Evolutionary conservation across 2,888 invertebrate genomes (phyloP), one percentile per base, ranked within the genome.

Genomic region (Luffia ferchaultella): DNA sequence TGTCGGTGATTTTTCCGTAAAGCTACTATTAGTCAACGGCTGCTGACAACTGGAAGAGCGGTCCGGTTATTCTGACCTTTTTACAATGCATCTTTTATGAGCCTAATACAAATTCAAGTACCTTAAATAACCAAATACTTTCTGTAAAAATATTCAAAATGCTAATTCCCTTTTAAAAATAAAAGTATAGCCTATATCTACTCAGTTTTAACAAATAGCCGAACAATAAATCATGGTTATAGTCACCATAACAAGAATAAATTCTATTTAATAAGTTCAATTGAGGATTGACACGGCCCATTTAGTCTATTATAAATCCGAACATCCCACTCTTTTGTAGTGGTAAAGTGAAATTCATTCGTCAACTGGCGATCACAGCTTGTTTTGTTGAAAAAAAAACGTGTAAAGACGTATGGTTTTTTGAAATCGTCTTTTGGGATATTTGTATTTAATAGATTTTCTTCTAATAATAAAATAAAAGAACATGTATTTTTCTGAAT

Each of bases 191-290:
- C 20, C 16, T 46, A 12, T 15, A 48, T 48, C 18, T 48, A 42
- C 15, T 2, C 54, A 48, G 48, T 45, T 45, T 7, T 12, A 43
- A 51, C 49, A 56, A 56, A 57, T 57, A 55, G 60, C 58, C 58
- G 54, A 56, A 57, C 59, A 62, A 75, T 76, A 72, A 73, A 60
- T 76, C 70, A 71, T 68, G 57, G 58, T 76, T 67, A 49, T 18
- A 1, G 40, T 66, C 57, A 55, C 58, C 55, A 61, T 59, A 61
- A 61, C 63, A 60, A 64, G 55, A 64, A 62, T 68, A 68, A 68
- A 73, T 73, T 67, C 52, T 63, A 65, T 67, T 70, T 70, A 75
- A 75, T 75, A 73, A 73, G 76, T 74, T 74, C 76, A 80, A 78
- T 74, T 76, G 71, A 63, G 63, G 68, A 65, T 74, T 76, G 77